These are phyloP conservation scores for Tachysurus vachellii DNA, from an alignment of 2,113 vertebrate genomes.

Conservation along the genomic window DNA sequence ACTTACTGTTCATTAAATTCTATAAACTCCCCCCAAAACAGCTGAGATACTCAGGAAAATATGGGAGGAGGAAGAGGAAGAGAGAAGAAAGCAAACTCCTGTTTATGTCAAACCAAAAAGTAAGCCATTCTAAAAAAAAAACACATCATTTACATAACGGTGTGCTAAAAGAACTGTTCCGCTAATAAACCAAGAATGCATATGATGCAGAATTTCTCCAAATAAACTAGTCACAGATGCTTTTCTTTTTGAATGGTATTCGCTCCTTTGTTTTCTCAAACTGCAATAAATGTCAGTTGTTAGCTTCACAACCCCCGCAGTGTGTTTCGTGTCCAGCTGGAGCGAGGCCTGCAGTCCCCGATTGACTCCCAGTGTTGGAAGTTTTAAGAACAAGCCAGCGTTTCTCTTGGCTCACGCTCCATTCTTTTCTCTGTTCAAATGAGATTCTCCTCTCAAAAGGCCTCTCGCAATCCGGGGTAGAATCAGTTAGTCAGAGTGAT, in stretches of 20 bases:
- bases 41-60: conserved; percentile 73
- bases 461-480: conserved; percentile 12
- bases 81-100: conserved; percentile 61
- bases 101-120: conserved; percentile 67
- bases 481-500: conserved; percentile 35
- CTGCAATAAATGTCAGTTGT: conserved; percentile 34
- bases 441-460: conserved; percentile 16
- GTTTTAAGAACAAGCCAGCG: conserved; percentile 21
- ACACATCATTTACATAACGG: background rate
- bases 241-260: background rate
- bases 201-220: background rate
- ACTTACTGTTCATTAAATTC: too few species aligned
- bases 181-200: background rate
- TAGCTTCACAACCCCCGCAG: conserved; percentile 16
- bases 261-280: background rate
- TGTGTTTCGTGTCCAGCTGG: conserved; percentile 43
- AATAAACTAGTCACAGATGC: background rate
- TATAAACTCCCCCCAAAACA: conserved; percentile 37
- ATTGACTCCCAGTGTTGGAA: background rate
- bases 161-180: background rate
- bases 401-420: conserved; percentile 31
- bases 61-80: conserved; percentile 75
- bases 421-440: conserved; percentile 38
- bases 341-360: background rate
- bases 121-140: conserved; percentile 53